Evolutionary conservation across 2,797 vertebrate genomes (phyloP), one percentile per base, ranked within the genome.

Genomic region (Anguilla pacifica): DNA sequence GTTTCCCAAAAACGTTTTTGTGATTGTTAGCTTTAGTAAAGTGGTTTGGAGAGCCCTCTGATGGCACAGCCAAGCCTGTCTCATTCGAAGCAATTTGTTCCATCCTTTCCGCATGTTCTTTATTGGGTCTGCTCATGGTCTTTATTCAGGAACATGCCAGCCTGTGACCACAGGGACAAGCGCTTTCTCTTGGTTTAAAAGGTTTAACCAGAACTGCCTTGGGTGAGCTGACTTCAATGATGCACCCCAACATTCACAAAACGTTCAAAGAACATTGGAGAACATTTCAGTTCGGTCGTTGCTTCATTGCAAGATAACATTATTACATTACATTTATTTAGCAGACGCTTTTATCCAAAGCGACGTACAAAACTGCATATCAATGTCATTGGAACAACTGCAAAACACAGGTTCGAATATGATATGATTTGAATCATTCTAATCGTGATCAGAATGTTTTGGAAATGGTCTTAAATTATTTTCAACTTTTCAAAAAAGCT

Each of bases 11-110:
- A 77, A 51, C 17, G 61, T 43, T 79, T 53, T 57, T 81, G 51
- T 55, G 70, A 81, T 57, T 86, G 70, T 86, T 39, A 31, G 25
- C 19, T 85, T n/a, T 49, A n/a, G 46, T 22, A 49, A 67, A 49
- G 46, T 86, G 39, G 43, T 72, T 77, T 74, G 57, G 51, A 84
- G 83, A 31, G 53, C 17, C 51, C 57, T 84, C 25, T 19, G 77
- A 81, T 81, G 19, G 77, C 77, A 51, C 43, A 81, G 77, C 28
- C 39, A 81, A 46, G 43, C 77, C 6, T n/a, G 13, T 81, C 22
- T 81, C 39, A 81, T 81, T 81, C 49, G 39, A 49, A 43, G 39
- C 43, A 81, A n/a, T 84, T 84, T 84, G 51, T 55, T 84, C 11
- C 57, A 31, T n/a, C 83, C 6, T 17, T 57, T 35, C 83, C 15